Evolutionary conservation across 2,797 vertebrate species (phyloP), one percentile per base, ranked within the genome.

Genomic region (Sternotherus odoratus): DNA sequence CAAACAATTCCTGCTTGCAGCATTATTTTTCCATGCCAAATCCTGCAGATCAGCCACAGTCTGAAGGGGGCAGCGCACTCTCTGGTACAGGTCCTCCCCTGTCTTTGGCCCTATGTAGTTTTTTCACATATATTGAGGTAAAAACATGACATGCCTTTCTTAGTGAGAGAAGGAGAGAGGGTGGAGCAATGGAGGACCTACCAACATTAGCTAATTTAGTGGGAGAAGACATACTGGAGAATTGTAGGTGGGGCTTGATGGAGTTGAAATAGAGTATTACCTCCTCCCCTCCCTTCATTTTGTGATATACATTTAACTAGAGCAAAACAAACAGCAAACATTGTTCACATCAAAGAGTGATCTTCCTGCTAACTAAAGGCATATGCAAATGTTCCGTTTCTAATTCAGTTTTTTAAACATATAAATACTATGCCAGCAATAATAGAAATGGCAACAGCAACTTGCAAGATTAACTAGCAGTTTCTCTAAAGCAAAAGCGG

Each of bases 371-470:
- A 39, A 10, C 17, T 63, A 63, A 63, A n/a, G 8, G 9, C 60
- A 63, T n/a, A 63, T n/a, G 17, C 50, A 89, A 17, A 79, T 50
- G 36, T 84, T 50, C 24, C 48, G n/a, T 82, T 85, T 95, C 84
- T 85, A 94, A 93, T 93, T 96, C 91, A 19, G 4, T 63, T 43
- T 85, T 2, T 17, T 82, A 77, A 8, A 6, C 33, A 39, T 69
- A 8, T 11, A 93, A 87, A 91, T 90, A 85, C 66, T 6, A 53
- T 30, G 21, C 79, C 82, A 88, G 75, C 51, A 85, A 33, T 78
- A 83, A 86, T 66, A 79, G 9, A 53, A 85, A 87, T 7, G 3
- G 87, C 88, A 95, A 89, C 19, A 3, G 87, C 88, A 95, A 89
- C 23, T 23, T 83, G 66, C 79, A 86, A 92, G 79, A 85, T 8